These are phyloP conservation scores for Archocentrus centrarchus DNA, from an alignment of 2,113 vertebrate species.

Conservation along the genomic window DNA sequence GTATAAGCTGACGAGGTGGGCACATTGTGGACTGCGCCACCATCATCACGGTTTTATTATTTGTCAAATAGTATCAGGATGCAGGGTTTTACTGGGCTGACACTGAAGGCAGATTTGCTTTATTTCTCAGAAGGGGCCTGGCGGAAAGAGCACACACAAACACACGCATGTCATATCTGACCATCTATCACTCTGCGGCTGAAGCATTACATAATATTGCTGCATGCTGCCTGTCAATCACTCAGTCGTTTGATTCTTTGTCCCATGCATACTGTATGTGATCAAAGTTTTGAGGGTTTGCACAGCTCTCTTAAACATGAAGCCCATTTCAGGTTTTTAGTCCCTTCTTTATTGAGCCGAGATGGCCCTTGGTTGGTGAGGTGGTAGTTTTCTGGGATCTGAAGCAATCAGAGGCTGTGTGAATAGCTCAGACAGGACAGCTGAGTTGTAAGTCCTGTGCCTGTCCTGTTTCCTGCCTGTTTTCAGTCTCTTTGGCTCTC, in stretches of 20 bases:
- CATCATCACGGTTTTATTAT: constrained; percentile 73
- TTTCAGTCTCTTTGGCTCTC: constrained; percentile 38
- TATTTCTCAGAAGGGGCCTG: constrained; percentile 15
- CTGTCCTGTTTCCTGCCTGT: constrained; percentile 28
- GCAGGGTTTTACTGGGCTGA: constrained; percentile 53
- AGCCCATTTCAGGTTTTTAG: background rate
- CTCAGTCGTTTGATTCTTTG: background rate
- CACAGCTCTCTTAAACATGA: background rate
- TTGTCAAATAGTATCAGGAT: constrained; percentile 65
- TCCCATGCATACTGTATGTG: background rate
- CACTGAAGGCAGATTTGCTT: constrained; percentile 45
- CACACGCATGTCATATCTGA: constrained; percentile 23
- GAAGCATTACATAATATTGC: constrained; percentile 56
- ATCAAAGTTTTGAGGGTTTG: background rate
- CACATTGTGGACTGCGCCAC: constrained; percentile 58
- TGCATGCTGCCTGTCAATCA: constrained; percentile 57
- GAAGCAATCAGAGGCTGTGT: background rate
- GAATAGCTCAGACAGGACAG: constrained; percentile 19
- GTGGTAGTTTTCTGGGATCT: background rate
- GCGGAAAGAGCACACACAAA: background rate
- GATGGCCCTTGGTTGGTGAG: background rate
- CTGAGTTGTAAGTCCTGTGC: constrained; percentile 17
- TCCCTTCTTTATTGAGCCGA: background rate
- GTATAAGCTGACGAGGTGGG: constrained; percentile 54
- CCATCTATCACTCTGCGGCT: constrained; percentile 51